Evolutionary conservation across 1,140 invertebrate species (phyloP), one percentile per base, ranked within the genome.

Genomic region (Zaprionus gabonicus): DNA sequence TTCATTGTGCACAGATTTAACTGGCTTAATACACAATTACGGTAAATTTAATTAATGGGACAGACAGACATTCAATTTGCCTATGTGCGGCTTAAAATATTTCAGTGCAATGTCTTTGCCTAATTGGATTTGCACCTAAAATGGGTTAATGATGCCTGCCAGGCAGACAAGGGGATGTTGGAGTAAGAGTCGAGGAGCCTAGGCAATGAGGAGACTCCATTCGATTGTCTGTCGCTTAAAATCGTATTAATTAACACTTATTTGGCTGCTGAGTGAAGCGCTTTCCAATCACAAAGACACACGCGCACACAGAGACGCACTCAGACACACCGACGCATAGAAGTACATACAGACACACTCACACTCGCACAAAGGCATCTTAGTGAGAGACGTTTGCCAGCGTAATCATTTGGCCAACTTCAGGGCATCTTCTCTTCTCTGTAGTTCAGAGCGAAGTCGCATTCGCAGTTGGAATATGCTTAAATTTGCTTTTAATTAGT

Each of bases 401-500:
- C 76, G 77, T 79, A 78, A 81, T 81, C 72, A 79, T 64, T 81
- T 81, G 64, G 68, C 72, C 72, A 76, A 81, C 72, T 79, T 72
- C 15, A 67, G 71, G 67, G 58, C 71, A 46, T 69, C 64, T 74
- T 68, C 63, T 73, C 46, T 57, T 73, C 46, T 57, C 51, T 75
- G 57, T 46, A 34, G 12, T 46, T 36, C 41, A 20, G 6, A 10
- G 41, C 20, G 59, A 23, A 60, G 62, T 67, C 13, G 53, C 27
- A 69, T 59, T 60, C 17, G 23, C 13, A 68, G 63, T 76, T 36
- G 44, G 49, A 71, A 80, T 70, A 71, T 74, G 72, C 80, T 84
- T 82, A 80, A 84, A 84, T 82, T 84, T 84, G 81, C 80, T 84
- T 84, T 84, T 84, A 84, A 84, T 84, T 84, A 84, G 80, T 76